phyloP scores from a whole-genome alignment of 2,113 vertebrate species.

The Ornithorhynchus anatinus region DNA sequence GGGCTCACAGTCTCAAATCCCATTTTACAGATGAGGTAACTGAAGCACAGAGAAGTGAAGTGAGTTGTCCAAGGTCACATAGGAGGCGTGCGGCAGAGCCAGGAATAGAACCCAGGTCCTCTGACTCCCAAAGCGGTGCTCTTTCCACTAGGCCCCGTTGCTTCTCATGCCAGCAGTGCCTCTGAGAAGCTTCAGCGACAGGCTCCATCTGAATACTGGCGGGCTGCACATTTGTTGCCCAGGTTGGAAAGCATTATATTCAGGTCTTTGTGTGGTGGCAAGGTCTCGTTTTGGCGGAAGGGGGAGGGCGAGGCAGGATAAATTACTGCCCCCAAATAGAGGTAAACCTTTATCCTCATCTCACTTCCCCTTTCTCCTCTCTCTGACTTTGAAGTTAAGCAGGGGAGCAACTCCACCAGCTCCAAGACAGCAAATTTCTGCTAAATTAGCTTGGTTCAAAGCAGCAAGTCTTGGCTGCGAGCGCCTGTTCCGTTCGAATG shows the following conservation, averaged over 20 bases:
- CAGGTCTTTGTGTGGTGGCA: constrained; percentile 42
- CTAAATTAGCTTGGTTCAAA: constrained; percentile 42
- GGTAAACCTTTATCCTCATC: constrained; percentile 41
- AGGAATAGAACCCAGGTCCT: too few relatives aligned
- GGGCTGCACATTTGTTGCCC: constrained; percentile 45
- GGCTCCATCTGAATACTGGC: constrained; percentile 36
- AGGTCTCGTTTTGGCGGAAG: too few relatives aligned
- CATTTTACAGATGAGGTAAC: too few relatives aligned
- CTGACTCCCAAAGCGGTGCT: too few relatives aligned
- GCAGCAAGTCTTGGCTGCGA: constrained; percentile 33
- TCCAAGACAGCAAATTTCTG: constrained; percentile 42
- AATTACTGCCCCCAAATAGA: constrained; percentile 47
- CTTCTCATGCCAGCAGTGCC: constrained; percentile 29
- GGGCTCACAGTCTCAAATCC: too few relatives aligned
- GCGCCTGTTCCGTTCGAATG: constrained; percentile 21
- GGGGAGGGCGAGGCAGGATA: constrained; percentile 35
- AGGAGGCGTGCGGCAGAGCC: too few relatives aligned
- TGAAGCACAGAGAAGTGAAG: too few relatives aligned
- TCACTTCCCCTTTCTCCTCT: constrained; percentile 4
- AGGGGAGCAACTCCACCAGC: constrained; percentile 11
- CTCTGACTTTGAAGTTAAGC: constrained; percentile 40
- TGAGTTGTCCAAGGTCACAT: too few relatives aligned
- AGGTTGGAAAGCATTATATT: constrained; percentile 39
- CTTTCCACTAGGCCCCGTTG: too few relatives aligned
- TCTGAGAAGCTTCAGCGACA: constrained; percentile 39